phyloP scores from a whole-genome alignment of 2,888 invertebrate genomes.

The Yponomeuta sedellus region DNA sequence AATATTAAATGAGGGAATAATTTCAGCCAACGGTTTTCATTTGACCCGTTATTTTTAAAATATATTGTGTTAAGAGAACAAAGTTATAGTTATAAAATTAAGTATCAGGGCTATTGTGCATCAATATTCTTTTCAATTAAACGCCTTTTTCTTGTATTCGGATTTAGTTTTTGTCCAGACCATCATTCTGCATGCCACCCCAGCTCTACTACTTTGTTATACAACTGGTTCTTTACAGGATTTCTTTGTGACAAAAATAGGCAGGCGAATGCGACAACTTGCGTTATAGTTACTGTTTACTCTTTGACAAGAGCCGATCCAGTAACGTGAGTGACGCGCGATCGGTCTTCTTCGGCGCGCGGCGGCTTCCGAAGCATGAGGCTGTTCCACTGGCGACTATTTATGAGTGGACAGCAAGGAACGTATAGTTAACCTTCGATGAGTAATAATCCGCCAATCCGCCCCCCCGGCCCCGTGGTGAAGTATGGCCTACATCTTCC shows the following conservation, averaged over 20 bases:
- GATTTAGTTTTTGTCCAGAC: constrained; percentile 26
- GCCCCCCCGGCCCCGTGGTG: too few species aligned
- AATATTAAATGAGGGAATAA: constrained; percentile 10
- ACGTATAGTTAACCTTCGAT: too few species aligned
- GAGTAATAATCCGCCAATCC: too few species aligned
- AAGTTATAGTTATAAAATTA: not conserved
- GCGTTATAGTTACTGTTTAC: not conserved
- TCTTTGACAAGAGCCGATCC: not conserved
- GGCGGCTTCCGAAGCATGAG: not conserved
- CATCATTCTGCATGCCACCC: constrained; percentile 30
- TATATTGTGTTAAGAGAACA: not conserved
- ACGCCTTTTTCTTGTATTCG: constrained; percentile 34
- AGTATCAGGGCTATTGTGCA: constrained; percentile 25
- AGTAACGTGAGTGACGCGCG: not conserved
- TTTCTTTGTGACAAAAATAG: not conserved
- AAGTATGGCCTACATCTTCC: too few species aligned
- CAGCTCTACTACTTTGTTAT: not conserved
- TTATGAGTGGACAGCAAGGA: too few species aligned
- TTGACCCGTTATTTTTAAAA: not conserved
- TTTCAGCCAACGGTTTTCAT: constrained; percentile 2
- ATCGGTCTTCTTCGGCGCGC: too few species aligned
- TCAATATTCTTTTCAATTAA: constrained; percentile 50
- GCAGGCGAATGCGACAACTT: not conserved
- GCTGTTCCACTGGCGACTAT: too few species aligned
- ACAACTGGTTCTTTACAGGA: not conserved